Evolutionary conservation across 2,113 vertebrate genomes (phyloP), one percentile per base, ranked within the genome.

Genomic region (Mormyrus iriodes): DNA sequence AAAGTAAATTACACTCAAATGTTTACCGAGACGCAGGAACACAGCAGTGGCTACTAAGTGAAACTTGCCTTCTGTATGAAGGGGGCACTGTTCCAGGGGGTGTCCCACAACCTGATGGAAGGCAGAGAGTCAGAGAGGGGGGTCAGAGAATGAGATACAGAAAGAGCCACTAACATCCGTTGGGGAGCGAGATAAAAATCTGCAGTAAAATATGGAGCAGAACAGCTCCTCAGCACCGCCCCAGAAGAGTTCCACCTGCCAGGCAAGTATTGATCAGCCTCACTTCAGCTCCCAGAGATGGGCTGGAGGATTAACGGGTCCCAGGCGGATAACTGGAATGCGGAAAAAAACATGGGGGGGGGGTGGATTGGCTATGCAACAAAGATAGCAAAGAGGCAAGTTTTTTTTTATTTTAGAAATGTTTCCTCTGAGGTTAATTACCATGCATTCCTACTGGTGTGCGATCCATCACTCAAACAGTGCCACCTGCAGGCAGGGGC

Each of bases 241-340:
- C 88, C 53, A 9, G 49, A 88, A 76, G 12, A 84, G 24, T 24
- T 65, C 39, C 65, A 88, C 73, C 53, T 88, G 89, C 51, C 46
- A 84, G 89, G 73, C n/a, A 35, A 49, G 24, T 88, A 90, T 90
- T 21, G 86, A 90, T 90, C 73, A 55, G 69, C 86, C 86, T 48
- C 3, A 12, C 48, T 52, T 55, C 85, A 39, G 21, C 31, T 44
- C 31, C 21, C 31, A 89, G 49, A 79, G 17, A 73, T 12, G 51
- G 86, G 27, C 17, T 0, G 85, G 21, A 83, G 73, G 73, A 48
- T 90, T 83, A 88, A 58, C 24, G 48, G 52, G 86, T 39, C 61
- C 24, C 69, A 84, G 49, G 46, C 79, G 65, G 27, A 73, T 48
- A 27, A 27, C 42, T 19, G 86, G 89, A 87, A 51, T 2, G 2